These are phyloP conservation scores for Baryphthengus martii DNA, from an alignment of 2,113 vertebrate species.

Conservation along the genomic window DNA sequence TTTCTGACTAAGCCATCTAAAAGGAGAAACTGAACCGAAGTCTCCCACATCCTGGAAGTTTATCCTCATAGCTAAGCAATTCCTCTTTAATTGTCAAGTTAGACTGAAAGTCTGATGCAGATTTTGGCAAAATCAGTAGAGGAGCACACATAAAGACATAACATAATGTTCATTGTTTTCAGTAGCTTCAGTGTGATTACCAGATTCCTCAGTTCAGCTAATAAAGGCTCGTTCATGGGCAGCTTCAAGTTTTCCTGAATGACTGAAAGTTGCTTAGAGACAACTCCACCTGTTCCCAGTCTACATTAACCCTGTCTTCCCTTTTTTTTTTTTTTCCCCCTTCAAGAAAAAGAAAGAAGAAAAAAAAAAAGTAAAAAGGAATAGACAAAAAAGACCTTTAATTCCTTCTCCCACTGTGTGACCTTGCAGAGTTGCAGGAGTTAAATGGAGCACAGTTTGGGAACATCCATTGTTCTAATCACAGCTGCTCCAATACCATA, in stretches of 20 bases:
- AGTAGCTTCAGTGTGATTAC: background rate
- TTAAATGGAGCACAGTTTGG: slow-evolving; percentile 71
- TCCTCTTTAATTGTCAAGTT: background rate
- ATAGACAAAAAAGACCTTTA: background rate
- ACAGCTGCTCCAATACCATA: slow-evolving; percentile 74
- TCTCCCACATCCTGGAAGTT: background rate
- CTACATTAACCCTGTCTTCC: background rate
- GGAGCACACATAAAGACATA: background rate
- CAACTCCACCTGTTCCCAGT: background rate
- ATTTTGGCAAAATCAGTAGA: background rate
- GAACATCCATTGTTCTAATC: slow-evolving; percentile 75
- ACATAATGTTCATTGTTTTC: background rate
- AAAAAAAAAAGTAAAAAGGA: background rate
- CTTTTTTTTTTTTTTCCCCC: background rate
- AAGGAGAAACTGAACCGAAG: background rate
- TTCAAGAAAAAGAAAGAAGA: background rate
- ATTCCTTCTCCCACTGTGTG: slow-evolving; percentile 37
- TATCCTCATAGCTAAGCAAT: background rate
- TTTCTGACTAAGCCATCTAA: background rate
- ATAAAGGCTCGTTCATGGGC: background rate
- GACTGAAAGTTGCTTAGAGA: background rate
- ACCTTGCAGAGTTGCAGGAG: slow-evolving; percentile 70
- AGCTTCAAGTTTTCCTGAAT: background rate
- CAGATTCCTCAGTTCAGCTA: background rate
- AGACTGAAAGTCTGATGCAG: accelerated